Conservation (phyloP, 2,113 vertebrate species). For the Cyprinodon variegatus region DNA sequence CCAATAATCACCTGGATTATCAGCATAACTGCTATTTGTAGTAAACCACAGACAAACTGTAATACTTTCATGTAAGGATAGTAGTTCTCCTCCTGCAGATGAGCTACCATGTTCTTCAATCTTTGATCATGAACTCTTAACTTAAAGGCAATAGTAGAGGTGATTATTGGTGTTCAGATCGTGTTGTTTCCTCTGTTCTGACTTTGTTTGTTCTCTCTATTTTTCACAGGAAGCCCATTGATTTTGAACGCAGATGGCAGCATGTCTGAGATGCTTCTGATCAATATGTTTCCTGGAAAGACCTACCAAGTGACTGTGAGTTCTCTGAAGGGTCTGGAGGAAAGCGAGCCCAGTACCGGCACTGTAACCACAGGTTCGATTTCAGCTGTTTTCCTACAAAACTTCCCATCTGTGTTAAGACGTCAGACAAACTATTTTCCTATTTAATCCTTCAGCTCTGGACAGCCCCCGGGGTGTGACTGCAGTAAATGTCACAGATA, state of each 20-base stretch:
- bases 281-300: constrained; percentile 84
- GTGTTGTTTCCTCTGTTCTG: not conserved
- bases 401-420: accelerated
- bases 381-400: not conserved
- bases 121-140: too few relatives aligned
- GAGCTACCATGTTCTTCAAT: too few relatives aligned
- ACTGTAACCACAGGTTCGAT: constrained; percentile 87
- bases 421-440: not conserved
- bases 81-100: too few relatives aligned
- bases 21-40: too few relatives aligned
- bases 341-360: constrained; percentile 87
- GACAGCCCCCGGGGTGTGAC: constrained; percentile 86
- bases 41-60: too few relatives aligned
- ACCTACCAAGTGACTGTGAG: constrained; percentile 85
- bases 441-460: constrained; percentile 77
- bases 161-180: too few relatives aligned
- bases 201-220: constrained; percentile 2
- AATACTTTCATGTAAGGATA: too few relatives aligned
- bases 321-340: constrained; percentile 90
- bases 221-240: constrained; percentile 80
- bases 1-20: too few relatives aligned
- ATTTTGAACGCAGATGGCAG: constrained; percentile 82
- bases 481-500: constrained; percentile 87
- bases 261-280: constrained; percentile 79
- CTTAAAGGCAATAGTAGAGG: too few relatives aligned